Evolutionary conservation across 2,888 invertebrate species (phyloP).

Genomic region (Asteroscopus sphinx): DNA sequence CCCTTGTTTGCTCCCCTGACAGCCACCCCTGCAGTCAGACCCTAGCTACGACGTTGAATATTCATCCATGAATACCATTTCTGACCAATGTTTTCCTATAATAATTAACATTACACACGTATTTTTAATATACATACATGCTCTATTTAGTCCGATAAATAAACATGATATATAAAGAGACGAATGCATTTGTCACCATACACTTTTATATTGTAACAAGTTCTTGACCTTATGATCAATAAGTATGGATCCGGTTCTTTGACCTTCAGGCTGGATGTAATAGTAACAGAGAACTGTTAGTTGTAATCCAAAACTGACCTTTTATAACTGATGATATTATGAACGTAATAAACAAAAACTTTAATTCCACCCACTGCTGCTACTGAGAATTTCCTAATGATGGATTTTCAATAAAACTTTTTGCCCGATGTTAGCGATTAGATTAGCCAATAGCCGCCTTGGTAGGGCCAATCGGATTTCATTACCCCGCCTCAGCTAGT

Average conservation of each 20-base stretch:
- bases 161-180: background rate
- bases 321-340: constrained; percentile 8
- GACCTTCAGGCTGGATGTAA: constrained; percentile 44
- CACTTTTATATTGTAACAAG: constrained; percentile 23
- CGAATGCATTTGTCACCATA: constrained; percentile 13
- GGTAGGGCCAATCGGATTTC: too few relatives aligned
- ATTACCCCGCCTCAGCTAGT: too few relatives aligned
- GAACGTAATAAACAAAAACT: background rate
- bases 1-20: too few relatives aligned
- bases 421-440: too few relatives aligned
- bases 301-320: constrained; percentile 27
- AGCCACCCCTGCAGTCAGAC: too few relatives aligned
- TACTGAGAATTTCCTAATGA: too few relatives aligned
- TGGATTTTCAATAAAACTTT: too few relatives aligned
- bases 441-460: too few relatives aligned
- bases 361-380: background rate
- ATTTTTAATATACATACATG: background rate
- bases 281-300: constrained; percentile 16
- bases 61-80: too few relatives aligned
- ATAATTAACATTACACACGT: background rate
- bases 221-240: constrained; percentile 43
- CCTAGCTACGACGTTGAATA: too few relatives aligned
- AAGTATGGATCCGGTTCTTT: constrained; percentile 47
- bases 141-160: background rate
- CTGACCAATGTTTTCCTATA: too few relatives aligned